A percentile compares a stretch with the other conserved stretches of the same genome.
phyloP scores from a whole-genome alignment of 2,888 invertebrate species.

The Didymodactylos carnosus region DNA sequence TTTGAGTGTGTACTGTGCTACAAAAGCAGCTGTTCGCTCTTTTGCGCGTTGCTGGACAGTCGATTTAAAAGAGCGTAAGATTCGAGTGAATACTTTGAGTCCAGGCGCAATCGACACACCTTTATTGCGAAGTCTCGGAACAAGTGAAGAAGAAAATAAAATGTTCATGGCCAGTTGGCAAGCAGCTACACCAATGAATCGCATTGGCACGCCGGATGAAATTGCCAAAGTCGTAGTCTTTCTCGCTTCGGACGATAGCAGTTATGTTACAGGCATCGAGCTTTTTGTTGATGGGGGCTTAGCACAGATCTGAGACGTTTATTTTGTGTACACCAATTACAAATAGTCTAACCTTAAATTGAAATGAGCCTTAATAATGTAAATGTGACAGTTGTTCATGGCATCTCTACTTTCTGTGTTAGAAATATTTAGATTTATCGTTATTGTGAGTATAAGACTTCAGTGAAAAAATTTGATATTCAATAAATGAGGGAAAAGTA shows the following conservation, averaged over 20 bases:
- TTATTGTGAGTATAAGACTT: too few species aligned
- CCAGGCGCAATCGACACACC: background rate
- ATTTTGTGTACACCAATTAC: background rate
- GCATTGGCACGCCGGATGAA: background rate
- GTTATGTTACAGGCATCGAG: background rate
- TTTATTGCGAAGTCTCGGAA: background rate
- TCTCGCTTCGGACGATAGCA: background rate
- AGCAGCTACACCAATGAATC: background rate
- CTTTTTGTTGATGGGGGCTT: background rate
- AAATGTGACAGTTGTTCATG: too few species aligned
- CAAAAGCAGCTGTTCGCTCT: background rate
- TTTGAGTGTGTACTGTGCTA: background rate
- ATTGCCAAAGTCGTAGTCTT: background rate
- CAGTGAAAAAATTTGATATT: too few species aligned
- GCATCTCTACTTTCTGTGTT: too few species aligned
- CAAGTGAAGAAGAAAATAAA: background rate
- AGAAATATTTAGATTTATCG: too few species aligned
- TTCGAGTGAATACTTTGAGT: background rate
- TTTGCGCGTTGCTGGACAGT: background rate
- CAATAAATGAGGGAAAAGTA: too few species aligned
- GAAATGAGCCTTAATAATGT: too few species aligned
- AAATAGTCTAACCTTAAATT: too few species aligned
- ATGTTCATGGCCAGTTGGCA: background rate
- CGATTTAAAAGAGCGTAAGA: background rate
- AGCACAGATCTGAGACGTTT: background rate